Percentiles rank a stretch among this genome's conserved stretches.
Conservation (phyloP, 2,113 vertebrate genomes). For the Hippocampus barbouri region DNA sequence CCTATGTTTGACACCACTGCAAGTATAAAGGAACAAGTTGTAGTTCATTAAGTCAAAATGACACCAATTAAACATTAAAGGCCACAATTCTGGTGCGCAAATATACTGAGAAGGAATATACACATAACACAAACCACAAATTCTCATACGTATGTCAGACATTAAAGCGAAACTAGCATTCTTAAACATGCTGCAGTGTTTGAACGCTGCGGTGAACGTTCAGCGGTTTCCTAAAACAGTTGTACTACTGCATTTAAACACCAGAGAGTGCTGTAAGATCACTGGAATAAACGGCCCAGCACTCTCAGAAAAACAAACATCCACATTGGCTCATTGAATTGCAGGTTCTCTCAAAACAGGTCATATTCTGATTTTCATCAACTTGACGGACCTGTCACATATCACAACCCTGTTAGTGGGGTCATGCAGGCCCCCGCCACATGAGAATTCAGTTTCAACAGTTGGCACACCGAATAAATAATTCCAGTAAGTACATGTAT, state of each 20-base stretch:
- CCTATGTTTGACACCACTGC: too few species aligned
- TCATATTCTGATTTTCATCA: constrained; percentile 47
- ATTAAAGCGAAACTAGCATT: background rate
- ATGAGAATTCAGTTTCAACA: constrained; percentile 59
- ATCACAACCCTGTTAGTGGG: constrained; percentile 68
- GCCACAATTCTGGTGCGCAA: background rate
- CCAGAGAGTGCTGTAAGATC: constrained; percentile 76
- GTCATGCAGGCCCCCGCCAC: constrained; percentile 39
- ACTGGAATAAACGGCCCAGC: constrained; percentile 52
- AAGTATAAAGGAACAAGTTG: too few species aligned
- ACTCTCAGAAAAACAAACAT: constrained; percentile 27
- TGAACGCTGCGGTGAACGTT: background rate
- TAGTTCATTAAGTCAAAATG: background rate
- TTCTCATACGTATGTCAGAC: background rate
- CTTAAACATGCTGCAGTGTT: background rate
- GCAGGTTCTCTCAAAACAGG: constrained; percentile 32
- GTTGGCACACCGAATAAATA: constrained; percentile 71
- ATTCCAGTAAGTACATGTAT: constrained; percentile 41
- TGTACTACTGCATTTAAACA: constrained; percentile 60
- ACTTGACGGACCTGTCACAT: constrained; percentile 64
- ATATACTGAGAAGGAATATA: background rate
- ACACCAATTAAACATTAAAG: background rate
- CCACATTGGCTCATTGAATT: constrained; percentile 15
- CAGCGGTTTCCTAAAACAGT: background rate
- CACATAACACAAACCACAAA: background rate